Conservation (phyloP, 2,113 vertebrate genomes). For the Myotis lucifugus region DNA sequence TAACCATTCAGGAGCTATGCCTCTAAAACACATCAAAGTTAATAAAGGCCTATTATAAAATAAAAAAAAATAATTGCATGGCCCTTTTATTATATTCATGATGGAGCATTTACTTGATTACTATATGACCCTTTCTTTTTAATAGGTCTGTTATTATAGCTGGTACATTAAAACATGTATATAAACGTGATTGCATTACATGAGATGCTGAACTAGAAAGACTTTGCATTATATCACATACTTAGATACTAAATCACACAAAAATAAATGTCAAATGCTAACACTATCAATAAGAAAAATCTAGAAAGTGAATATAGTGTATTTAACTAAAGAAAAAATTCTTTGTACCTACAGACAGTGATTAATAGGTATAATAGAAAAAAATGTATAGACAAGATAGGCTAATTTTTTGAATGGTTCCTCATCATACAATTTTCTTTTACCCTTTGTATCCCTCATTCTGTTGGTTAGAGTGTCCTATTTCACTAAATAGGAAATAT, state of each 20-base stretch:
- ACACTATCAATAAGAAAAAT: neutral
- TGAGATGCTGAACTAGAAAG: no score
- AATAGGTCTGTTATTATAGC: neutral
- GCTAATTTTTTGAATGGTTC: neutral
- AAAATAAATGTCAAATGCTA: slow-evolving; percentile 11
- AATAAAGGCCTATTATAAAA: slow-evolving; percentile 30
- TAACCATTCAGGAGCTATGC: neutral
- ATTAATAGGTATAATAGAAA: neutral
- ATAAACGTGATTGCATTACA: neutral
- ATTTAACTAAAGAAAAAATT: neutral
- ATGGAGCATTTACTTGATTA: neutral
- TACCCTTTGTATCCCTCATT: neutral
- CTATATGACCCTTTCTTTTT: slow-evolving; percentile 39
- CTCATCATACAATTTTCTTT: neutral
- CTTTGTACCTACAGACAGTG: neutral
- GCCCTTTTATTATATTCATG: neutral
- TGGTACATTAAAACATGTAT: neutral
- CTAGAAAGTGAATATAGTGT: neutral
- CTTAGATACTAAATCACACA: neutral
- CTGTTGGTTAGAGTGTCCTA: neutral
- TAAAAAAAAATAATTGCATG: neutral
- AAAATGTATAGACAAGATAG: neutral
- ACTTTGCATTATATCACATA: neutral
- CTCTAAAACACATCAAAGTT: neutral
- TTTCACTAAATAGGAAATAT: neutral